Percentiles rank a stretch among this genome's conserved stretches.
Evolutionary conservation across 2,113 vertebrate genomes (phyloP).

Genomic region (Amia ocellicauda): DNA sequence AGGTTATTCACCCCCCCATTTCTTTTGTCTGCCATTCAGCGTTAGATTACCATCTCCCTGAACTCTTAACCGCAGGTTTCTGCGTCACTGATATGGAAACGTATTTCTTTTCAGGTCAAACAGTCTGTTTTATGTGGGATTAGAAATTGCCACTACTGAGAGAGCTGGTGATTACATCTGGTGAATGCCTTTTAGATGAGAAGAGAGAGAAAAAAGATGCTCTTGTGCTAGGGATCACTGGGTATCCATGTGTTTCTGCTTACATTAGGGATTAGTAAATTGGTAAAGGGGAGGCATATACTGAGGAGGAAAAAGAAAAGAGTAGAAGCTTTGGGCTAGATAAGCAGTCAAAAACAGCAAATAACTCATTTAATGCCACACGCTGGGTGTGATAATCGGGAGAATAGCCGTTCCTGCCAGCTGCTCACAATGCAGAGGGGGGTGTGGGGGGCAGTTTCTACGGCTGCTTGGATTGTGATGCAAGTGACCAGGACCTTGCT

Average conservation of each 20-base stretch:
- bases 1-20: constrained; percentile 59
- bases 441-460: constrained; percentile 23
- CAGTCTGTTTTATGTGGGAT: constrained; percentile 56
- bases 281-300: neutral
- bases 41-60: constrained; percentile 31
- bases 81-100: constrained; percentile 38
- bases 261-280: neutral
- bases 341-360: constrained; percentile 8
- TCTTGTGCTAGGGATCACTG: constrained; percentile 48
- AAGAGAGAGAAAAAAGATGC: constrained; percentile 28
- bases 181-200: constrained; percentile 33
- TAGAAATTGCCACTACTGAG: constrained; percentile 53
- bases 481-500: too few relatives aligned
- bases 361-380: constrained; percentile 31
- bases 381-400: constrained; percentile 59
- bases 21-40: constrained; percentile 33
- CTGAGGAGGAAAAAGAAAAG: neutral
- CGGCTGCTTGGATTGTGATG: constrained; percentile 26
- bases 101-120: constrained; percentile 45
- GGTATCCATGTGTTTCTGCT: constrained; percentile 48
- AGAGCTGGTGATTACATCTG: constrained; percentile 44
- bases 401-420: constrained; percentile 46
- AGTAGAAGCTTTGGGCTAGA: neutral
- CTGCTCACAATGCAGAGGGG: constrained; percentile 41
- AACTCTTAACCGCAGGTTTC: constrained; percentile 12